Conservation (phyloP, 2,113 vertebrate species). For the Eptesicus fuscus region DNA sequence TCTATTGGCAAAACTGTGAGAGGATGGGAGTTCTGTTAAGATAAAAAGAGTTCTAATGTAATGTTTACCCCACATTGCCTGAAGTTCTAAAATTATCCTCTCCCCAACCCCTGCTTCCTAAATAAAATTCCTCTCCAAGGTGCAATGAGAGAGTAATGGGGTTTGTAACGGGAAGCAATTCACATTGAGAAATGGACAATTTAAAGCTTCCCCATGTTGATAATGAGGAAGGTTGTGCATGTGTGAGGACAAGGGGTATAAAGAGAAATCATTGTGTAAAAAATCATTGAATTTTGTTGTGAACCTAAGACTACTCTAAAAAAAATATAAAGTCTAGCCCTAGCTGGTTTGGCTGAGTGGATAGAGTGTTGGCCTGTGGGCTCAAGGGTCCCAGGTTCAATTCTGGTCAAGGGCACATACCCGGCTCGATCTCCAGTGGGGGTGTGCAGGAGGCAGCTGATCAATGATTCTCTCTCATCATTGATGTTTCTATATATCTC, state of each 20-base stretch:
- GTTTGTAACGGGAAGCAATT: not conserved
- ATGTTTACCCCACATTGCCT: not conserved
- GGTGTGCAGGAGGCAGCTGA: not conserved
- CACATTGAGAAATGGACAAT: not conserved
- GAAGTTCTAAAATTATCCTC: not conserved
- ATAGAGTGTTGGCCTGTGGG: not conserved
- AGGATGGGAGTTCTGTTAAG: not conserved
- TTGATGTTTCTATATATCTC: not conserved
- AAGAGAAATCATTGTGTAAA: not conserved
- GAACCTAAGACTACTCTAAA: no score
- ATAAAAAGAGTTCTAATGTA: not conserved
- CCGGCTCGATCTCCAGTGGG: not conserved
- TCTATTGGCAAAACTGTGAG: not conserved
- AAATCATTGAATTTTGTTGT: no score
- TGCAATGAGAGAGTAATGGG: not conserved
- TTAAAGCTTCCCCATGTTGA: not conserved
- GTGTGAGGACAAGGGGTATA: no score
- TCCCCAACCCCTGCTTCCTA: not conserved
- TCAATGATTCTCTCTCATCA: not conserved
- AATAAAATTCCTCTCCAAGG: slow-evolving; percentile 1
- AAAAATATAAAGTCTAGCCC: no score
- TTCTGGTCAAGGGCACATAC: not conserved
- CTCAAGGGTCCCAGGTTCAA: not conserved
- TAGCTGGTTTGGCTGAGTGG: not conserved
- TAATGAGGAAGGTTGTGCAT: not conserved